phyloP scores from a whole-genome alignment of 2,888 invertebrate genomes.

The Lottia gigantea region DNA sequence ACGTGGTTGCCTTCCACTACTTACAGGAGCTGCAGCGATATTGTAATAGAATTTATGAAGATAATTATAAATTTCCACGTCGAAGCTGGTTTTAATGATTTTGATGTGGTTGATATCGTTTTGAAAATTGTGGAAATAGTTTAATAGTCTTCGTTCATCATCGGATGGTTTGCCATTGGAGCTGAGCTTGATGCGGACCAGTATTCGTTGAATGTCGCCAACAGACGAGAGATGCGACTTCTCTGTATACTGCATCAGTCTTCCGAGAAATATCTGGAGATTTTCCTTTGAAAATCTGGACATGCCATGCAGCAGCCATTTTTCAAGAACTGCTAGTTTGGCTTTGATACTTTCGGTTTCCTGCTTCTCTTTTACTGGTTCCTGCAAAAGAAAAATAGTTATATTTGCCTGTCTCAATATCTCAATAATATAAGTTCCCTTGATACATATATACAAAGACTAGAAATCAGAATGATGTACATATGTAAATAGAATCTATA shows the following conservation, averaged over 20 bases:
- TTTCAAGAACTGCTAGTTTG: conserved; percentile 54
- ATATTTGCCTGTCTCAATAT: no score
- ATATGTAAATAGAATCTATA: no score
- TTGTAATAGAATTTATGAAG: conserved; percentile 55
- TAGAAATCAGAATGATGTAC: no score
- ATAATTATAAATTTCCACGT: conserved; percentile 50
- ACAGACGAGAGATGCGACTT: conserved; percentile 10
- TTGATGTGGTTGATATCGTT: conserved; percentile 51
- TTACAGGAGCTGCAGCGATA: conserved; percentile 40
- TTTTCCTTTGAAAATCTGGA: conserved; percentile 53
- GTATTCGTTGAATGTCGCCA: conserved; percentile 16
- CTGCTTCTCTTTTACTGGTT: not conserved
- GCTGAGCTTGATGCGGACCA: conserved; percentile 32
- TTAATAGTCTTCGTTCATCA: conserved; percentile 40
- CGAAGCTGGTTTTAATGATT: conserved; percentile 55
- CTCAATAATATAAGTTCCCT: no score
- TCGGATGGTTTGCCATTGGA: conserved; percentile 36
- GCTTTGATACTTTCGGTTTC: conserved; percentile 24
- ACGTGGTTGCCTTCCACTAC: conserved; percentile 17
- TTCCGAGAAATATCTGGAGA: conserved; percentile 42
- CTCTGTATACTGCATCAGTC: conserved; percentile 6
- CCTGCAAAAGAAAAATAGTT: not conserved
- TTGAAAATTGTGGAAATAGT: conserved; percentile 51
- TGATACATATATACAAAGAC: no score
- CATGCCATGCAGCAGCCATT: conserved; percentile 52